phyloP scores from a whole-genome alignment of 2,888 invertebrate species.

The Chloromyia formosa region DNA sequence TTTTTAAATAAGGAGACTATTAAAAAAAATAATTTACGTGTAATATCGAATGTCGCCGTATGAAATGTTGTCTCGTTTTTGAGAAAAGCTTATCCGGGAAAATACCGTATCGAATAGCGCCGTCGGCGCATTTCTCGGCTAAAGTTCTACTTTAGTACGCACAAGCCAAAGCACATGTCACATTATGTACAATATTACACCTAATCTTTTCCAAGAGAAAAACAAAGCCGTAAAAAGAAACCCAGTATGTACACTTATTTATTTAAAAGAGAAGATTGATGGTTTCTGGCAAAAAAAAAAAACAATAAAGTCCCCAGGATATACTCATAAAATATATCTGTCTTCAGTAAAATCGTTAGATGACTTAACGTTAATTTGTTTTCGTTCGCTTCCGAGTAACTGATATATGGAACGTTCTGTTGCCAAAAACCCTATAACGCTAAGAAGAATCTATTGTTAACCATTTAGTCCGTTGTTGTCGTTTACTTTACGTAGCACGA shows the following conservation, averaged over 20 bases:
- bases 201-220: not conserved
- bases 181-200: no score
- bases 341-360: not conserved
- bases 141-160: no score
- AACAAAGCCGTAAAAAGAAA: not conserved
- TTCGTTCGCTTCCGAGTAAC: constrained; percentile 6
- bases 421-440: constrained; percentile 3
- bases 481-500: not conserved
- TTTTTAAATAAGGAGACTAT: no score
- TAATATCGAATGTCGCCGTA: no score
- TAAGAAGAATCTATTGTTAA: constrained; percentile 24
- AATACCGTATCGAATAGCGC: no score
- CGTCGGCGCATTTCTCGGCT: no score
- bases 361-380: constrained; percentile 10
- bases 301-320: constrained; percentile 8
- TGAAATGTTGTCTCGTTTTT: no score
- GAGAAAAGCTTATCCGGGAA: no score
- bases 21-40: no score
- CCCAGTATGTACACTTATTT: not conserved
- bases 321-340: not conserved
- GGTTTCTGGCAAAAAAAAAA: not conserved
- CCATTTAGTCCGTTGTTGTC: not conserved
- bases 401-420: not conserved
- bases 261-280: not conserved
- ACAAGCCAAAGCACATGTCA: no score